These are phyloP conservation scores for Heliocidaris tuberculata DNA, from an alignment of 35 echinoderm and acorn worm genomes.

Conservation along the genomic window DNA sequence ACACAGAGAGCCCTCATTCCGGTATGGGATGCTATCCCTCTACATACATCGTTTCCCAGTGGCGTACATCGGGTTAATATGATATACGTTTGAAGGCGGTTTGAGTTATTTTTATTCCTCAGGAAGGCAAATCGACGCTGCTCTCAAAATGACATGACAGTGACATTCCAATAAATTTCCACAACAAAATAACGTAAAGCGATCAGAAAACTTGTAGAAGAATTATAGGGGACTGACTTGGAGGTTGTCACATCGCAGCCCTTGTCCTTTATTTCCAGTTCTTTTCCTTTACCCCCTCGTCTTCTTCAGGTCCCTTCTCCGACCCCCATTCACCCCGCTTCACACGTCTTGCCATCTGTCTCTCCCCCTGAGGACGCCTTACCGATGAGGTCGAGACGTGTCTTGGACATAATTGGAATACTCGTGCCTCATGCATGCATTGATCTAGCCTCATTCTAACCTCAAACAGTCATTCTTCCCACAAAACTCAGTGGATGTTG, in stretches of 20 bases:
- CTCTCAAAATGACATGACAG: not conserved
- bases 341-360: constrained; percentile 33
- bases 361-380: constrained; percentile 13
- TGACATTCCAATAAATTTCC: not conserved
- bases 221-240: not conserved
- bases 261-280: not conserved
- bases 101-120: not conserved
- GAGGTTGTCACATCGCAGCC: not conserved
- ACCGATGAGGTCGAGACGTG: constrained; percentile 25
- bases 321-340: constrained; percentile 36
- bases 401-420: constrained; percentile 38
- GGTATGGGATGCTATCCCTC: no score
- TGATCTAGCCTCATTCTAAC: constrained; percentile 13
- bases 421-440: constrained; percentile 31
- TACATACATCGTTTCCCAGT: not conserved
- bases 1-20: no score
- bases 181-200: not conserved
- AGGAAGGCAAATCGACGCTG: not conserved
- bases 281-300: constrained; percentile 8
- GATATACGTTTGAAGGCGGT: not conserved
- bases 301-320: not conserved
- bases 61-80: not conserved
- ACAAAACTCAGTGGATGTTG: not conserved
- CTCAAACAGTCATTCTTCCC: not conserved
- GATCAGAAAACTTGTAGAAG: not conserved